Evolutionary conservation across 30 jellyfish, hydroid and myxozoan species (phyloP).

Genomic region (Aurelia aurita complex sp. Pacific): DNA sequence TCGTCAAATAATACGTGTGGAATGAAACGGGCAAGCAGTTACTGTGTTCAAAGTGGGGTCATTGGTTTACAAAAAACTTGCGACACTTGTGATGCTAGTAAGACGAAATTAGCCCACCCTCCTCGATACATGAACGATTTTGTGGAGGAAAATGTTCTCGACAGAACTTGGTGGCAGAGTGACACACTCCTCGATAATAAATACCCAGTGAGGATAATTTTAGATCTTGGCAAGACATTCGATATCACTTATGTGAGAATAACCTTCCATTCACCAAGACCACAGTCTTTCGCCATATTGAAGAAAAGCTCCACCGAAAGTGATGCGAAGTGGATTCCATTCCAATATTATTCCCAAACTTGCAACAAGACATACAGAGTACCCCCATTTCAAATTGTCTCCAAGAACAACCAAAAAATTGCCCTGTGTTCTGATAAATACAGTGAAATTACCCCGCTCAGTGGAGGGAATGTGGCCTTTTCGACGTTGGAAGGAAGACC

Average conservation of each 20-base stretch:
- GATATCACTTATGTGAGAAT: conserved; percentile 84
- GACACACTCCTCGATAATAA: conserved; percentile 84
- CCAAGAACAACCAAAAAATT: conserved; percentile 80
- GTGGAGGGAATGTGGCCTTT: conserved; percentile 97
- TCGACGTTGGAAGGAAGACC: conserved; percentile 96
- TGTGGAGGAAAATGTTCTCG: conserved; percentile 54
- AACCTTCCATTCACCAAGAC: conserved; percentile 90
- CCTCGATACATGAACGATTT: conserved; percentile 85
- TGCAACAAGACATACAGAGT: conserved; percentile 83
- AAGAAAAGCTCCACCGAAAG: conserved; percentile 74
- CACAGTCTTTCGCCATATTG: conserved; percentile 93
- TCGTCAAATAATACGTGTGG: conserved; percentile 96
- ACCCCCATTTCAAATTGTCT: conserved; percentile 62
- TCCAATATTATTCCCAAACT: conserved; percentile 86
- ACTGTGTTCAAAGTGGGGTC: conserved; percentile 93
- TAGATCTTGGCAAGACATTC: conserved; percentile 89
- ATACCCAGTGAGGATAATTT: conserved; percentile 73
- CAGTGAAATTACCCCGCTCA: conserved; percentile 91
- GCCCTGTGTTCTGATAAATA: conserved; percentile 90
- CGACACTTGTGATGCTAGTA: conserved; percentile 71
- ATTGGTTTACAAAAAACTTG: conserved; percentile 80
- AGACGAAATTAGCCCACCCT: conserved; percentile 78
- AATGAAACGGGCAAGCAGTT: conserved; percentile 46
- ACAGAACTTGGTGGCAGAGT: conserved; percentile 98
- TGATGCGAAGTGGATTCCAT: conserved; percentile 90